Evolutionary conservation across 2,113 vertebrate genomes (phyloP).

Genomic region (Monopterus albus): DNA sequence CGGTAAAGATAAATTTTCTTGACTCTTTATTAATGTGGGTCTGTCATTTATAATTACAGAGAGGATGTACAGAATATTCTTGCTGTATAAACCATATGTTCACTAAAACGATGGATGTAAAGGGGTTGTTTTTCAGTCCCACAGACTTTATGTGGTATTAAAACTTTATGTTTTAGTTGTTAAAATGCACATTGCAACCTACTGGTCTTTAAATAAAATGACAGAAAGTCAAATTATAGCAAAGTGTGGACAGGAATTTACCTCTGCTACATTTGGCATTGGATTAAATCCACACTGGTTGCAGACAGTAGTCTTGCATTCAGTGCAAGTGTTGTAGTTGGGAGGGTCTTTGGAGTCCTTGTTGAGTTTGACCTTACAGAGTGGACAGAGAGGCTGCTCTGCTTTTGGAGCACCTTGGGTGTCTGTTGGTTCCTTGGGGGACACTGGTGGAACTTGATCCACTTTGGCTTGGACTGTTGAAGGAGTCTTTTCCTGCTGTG

Average conservation of each 20-base stretch:
- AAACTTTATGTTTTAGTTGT: too few relatives aligned
- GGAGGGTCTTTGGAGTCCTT: slow-evolving; percentile 83
- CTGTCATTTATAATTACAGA: not conserved
- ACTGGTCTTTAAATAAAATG: too few relatives aligned
- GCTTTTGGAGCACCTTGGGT: slow-evolving; percentile 43
- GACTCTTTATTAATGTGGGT: not conserved
- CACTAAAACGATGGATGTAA: not conserved
- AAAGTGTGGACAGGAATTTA: slow-evolving; percentile 35
- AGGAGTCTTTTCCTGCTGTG: slow-evolving; percentile 62
- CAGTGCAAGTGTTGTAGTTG: slow-evolving; percentile 92
- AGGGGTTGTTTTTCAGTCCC: too few relatives aligned
- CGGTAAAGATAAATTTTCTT: too few relatives aligned
- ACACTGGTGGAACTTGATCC: slow-evolving; percentile 45
- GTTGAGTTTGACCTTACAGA: slow-evolving; percentile 90
- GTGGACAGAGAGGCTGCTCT: slow-evolving; percentile 81
- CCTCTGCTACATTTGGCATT: slow-evolving; percentile 84
- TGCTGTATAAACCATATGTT: not conserved
- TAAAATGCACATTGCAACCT: too few relatives aligned
- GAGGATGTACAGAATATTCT: not conserved
- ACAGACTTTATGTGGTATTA: too few relatives aligned
- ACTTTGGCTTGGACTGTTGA: slow-evolving; percentile 46
- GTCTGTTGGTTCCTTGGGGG: slow-evolving; percentile 42
- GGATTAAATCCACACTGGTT: slow-evolving; percentile 97
- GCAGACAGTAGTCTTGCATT: slow-evolving; percentile 91
- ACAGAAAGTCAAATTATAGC: not conserved